Evolutionary conservation across 1,140 invertebrate genomes (phyloP), one percentile per base, ranked within the genome.

Genomic region (Drosophila jambulina): DNA sequence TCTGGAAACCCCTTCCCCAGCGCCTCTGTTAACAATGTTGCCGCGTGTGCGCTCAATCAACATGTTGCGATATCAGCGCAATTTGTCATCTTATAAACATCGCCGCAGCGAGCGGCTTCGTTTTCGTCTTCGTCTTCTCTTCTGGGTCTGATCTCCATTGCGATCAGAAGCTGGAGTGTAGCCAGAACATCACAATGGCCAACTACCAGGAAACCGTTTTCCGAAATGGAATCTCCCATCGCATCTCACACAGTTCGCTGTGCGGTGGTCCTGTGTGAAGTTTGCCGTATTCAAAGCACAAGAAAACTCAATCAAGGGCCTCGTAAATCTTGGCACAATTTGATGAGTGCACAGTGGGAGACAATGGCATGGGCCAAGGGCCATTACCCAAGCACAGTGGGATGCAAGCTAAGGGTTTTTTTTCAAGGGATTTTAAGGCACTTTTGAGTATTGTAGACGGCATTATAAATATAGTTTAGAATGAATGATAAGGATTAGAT

Each of bases 321-420:
- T 90, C 85, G 78, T 90, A 90, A 90, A 90, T 90, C 85, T 90
- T 90, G 78, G 81, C 81, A 81, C 85, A 90, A 90, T 90, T 90
- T 90, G 85, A 90, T 85, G 85, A 90, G 85, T 80, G 81, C 85
- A 71, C 84, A 75, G 84, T 78, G 85, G 84, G 84, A 90, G 78
- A 88, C 59, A 32, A 58, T 57, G 68, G 67, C 67, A 57, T 72
- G 53, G 67, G 65, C 65, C 36, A 48, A 51, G 29, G 19, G 25
- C 70, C 51, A 19, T 57, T 63, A 57, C 64, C 64, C 36, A 13
- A 2, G 54, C 29, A 72, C 70, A 74, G 70, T 74, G 70, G 70
- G 53, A 32, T 19, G 34, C 10, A 48, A n/a, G 3, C 13, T 17
- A 21, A 17, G 2, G n/a, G 9, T 43, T 36, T 60, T n/a, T 42